Percentiles rank a stretch among this genome's conserved stretches.
phyloP scores from a whole-genome alignment of 2,888 invertebrate genomes.

The Morpho achilles region DNA sequence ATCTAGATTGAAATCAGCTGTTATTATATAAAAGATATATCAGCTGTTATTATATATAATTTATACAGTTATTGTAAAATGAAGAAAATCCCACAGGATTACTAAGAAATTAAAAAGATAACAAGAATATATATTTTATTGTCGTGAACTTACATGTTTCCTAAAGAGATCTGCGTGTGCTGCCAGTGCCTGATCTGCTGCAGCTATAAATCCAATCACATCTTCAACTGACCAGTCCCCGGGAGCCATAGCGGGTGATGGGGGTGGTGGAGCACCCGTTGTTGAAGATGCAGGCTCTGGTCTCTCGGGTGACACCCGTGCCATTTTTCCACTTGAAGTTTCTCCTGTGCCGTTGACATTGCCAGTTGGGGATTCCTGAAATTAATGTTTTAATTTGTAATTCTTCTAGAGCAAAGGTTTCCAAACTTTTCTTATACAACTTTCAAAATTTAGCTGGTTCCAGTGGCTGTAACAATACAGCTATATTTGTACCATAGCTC shows the following conservation, averaged over 20 bases:
- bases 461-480: too few species aligned
- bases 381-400: too few species aligned
- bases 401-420: too few species aligned
- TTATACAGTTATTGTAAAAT: too few species aligned
- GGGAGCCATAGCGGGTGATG: conserved; percentile 77
- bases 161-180: conserved; percentile 87
- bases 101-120: too few species aligned
- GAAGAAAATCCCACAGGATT: too few species aligned
- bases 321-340: conserved; percentile 45
- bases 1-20: too few species aligned
- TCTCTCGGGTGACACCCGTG: conserved; percentile 78
- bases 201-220: conserved; percentile 93
- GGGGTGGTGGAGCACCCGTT: conserved; percentile 72
- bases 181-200: conserved; percentile 89
- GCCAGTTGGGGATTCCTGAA: conserved; percentile 40
- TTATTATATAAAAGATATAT: too few species aligned
- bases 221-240: conserved; percentile 96
- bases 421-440: too few species aligned
- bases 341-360: conserved; percentile 33
- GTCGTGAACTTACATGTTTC: conserved; percentile 25
- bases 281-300: conserved; percentile 85
- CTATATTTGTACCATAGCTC: neutral
- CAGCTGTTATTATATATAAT: too few species aligned
- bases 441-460: too few species aligned
- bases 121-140: too few species aligned